Base-by-base conservation (phyloP, 2,888 invertebrate species). In the Eurytoma adleriae region DNA sequence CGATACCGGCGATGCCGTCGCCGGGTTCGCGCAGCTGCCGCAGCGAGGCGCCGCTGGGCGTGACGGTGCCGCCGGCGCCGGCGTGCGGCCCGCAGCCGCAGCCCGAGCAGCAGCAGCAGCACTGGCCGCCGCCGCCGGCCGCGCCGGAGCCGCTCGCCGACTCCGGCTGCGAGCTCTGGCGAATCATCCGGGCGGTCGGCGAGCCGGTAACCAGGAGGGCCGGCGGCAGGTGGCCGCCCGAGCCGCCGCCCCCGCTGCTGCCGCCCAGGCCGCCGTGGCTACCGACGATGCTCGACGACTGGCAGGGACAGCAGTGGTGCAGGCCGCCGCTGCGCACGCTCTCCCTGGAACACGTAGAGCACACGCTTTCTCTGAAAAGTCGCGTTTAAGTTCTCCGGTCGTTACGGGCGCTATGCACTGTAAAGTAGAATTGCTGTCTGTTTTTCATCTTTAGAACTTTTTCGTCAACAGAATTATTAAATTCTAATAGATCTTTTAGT, bases 1-100 rank as follows among this genome's bases (percentile, higher is more conserved):
- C 98, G 88, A 99, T 98, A 89, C 97, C 97, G 68, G 98, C 98
- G 84, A 98, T 96, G 84, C 96, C 96, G 89, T 97, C 97, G 83
- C 94, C 94, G 66, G 95, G 95, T 92, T 96, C 96, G 85, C 96
- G 93, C 78, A 97, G 92, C 91, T 97, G 97, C 88, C 97, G 95
- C 88, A 97, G 92, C 59, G 97, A 97, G 89, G 96, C 96, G 48
- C 89, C 90, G 92, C 96, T 96, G 83, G 96, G 95, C 86, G 95
- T 83, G 96, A 95, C 86, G 95, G 94, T 40, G 64, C 64, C 48
- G 80, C 59, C 62, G 27, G 68, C 68, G 86, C 94, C 94, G 85
- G 93, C 92, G 86, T 94, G 94, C 86, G 91, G 87, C 70, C 90
- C 90, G 83, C 91, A 90, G 84, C 88, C 87, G 83, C 89, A 90